Conservation (phyloP, 64 coral and sea anemone species). For the Stylophora pistillata region DNA sequence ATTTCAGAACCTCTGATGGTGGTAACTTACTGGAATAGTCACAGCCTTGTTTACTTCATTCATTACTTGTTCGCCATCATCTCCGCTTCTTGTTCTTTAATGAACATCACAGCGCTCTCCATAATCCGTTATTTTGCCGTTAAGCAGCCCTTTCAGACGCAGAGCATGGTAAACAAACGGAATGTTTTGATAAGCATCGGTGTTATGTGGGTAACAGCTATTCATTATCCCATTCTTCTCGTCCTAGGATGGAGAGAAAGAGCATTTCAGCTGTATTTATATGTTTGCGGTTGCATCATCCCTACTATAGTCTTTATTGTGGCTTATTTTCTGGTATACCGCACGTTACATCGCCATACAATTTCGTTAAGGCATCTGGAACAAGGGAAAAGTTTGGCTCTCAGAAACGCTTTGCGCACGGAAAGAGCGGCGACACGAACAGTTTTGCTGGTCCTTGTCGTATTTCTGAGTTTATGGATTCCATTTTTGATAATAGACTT, state of each 20-base stretch:
- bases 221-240: slow-evolving; percentile 36
- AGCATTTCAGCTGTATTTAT: slow-evolving; percentile 62
- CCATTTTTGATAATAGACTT: slow-evolving; percentile 49
- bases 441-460: slow-evolving; percentile 21
- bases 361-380: background rate
- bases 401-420: slow-evolving; percentile 2
- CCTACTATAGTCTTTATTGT: slow-evolving; percentile 31
- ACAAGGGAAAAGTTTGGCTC: background rate
- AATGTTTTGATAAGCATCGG: background rate
- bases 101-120: slow-evolving; percentile 41
- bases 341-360: slow-evolving; percentile 36
- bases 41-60: slow-evolving; percentile 1
- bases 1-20: slow-evolving; percentile 46
- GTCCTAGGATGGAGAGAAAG: slow-evolving; percentile 42
- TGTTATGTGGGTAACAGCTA: slow-evolving; percentile 38
- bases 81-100: slow-evolving; percentile 40
- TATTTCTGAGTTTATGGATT: slow-evolving; percentile 46
- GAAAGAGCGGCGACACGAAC: slow-evolving; percentile 52
- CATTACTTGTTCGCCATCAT: slow-evolving; percentile 58
- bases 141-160: slow-evolving; percentile 21
- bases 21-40: slow-evolving; percentile 30
- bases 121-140: slow-evolving; percentile 60
- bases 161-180: slow-evolving; percentile 21
- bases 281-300: slow-evolving; percentile 26
- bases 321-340: slow-evolving; percentile 36